Base-by-base conservation (phyloP, 2,113 vertebrate species). In the Callochromis pleurospilus region DNA sequence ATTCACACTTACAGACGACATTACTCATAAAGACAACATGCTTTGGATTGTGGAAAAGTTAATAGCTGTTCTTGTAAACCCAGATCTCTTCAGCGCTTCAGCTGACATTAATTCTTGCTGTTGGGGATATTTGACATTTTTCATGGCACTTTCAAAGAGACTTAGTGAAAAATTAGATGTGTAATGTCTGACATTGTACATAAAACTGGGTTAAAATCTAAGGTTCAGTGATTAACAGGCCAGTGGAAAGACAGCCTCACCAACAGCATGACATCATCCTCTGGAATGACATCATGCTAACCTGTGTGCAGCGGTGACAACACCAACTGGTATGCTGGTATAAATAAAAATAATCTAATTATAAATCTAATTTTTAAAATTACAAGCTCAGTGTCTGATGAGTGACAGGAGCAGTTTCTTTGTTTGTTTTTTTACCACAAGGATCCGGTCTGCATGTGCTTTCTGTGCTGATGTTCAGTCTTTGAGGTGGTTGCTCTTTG, bases 241-340 rank as follows among this genome's bases (percentile, higher is more conserved):
- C 49, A 38, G 33, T 12, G 11, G 31, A 70, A 58, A 24, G 47
- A 24, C 42, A 55, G 21, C 73, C 42, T 24, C 68, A 47, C 58
- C 87, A 36, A 58, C 65, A 75, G 53, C 2, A 14, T 6, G 47
- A 53, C 83, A 58, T 92, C 89, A 92, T 88, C 79, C 83, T n/a
- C 49, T 85, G 17, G 40, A 31, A 9, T 92, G 85, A 90, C 62
- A 79, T 93, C 90, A 95, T 65, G 83, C 79, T 38, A 40, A 15
- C 17, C 53, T n/a, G 54, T 38, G 75, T 17, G 82, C 24, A 77
- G 47, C 2, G 49, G 84, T 95, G 90, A 94, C 81, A 79, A 93
- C 91, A 91, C 85, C 81, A 70, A 86, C 9, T 26, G 51, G 14
- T 55, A 51, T 38, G 38, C 65, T 42, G 65, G 65, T 45, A 21